Base-by-base conservation (phyloP, 2,797 vertebrate genomes). In the Galaxias olidus region DNA sequence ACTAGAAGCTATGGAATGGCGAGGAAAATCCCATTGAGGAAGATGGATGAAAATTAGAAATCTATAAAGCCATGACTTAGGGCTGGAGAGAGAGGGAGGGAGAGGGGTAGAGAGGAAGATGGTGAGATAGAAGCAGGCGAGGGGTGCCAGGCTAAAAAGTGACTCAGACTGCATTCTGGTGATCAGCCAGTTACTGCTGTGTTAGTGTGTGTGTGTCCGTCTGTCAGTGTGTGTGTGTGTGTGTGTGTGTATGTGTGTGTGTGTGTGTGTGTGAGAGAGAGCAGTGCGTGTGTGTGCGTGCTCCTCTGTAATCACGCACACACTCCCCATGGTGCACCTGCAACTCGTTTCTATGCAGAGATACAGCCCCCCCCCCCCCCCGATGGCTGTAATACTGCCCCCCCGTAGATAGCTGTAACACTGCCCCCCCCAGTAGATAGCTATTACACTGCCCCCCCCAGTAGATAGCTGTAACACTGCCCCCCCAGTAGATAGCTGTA, bases 11-110 rank as follows among this genome's bases (percentile, higher is more conserved):
- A 54, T 66, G 58, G 73, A 81, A 79, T 74, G 30, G 2, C 62
- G 71, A 72, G 55, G 61, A 58, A 71, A 74, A 76, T 70, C 70
- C 45, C 77, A 69, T 73, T 77, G 52, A 57, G 72, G 53, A 74
- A 81, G 80, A 81, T 82, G 66, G 80, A 84, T 80, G 74, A 71
- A 80, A 82, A 84, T 80, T 75, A 80, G 76, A 79, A 80, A 85
- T 82, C 80, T 66, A 78, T 82, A 76, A 73, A 72, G 64, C 65
- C 71, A 69, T 73, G 63, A 51, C 30, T 51, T 48, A 10, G 10
- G n/a, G 51, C 19, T 4, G 9, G 56, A 8, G 20, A 40, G 50
- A 19, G 53, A 9, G 45, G 19, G 51, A 43, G 60, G 18, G 49
- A 43, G 51, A 47, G 12, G 45, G 17, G 48, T 15, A 41, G 42